These are phyloP conservation scores for Ormyrus pomaceus DNA, from an alignment of 2,888 invertebrate genomes.

Conservation along the genomic window DNA sequence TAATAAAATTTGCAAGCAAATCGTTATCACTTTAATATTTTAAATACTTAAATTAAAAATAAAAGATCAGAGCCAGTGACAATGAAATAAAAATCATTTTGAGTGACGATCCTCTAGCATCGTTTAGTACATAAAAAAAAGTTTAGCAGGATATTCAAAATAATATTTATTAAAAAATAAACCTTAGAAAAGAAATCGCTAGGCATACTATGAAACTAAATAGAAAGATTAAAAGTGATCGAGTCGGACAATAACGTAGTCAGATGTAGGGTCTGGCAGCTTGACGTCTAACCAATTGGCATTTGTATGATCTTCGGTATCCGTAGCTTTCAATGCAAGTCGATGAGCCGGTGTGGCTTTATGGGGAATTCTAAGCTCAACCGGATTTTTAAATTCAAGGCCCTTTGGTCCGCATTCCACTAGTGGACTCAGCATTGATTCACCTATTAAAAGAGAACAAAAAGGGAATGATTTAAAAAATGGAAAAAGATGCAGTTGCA, in stretches of 20 bases:
- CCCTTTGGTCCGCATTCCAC: slow-evolving; percentile 98
- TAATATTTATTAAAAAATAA: neutral
- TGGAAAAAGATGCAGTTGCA: neutral
- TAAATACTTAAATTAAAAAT: neutral
- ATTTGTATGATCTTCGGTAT: slow-evolving; percentile 89
- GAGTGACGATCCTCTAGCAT: no score
- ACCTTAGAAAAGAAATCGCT: slow-evolving; percentile 14
- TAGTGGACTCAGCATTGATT: slow-evolving; percentile 94
- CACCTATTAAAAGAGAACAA: slow-evolving; percentile 80
- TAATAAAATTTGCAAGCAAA: neutral
- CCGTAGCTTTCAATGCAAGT: slow-evolving; percentile 87
- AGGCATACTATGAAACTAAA: slow-evolving; percentile 56
- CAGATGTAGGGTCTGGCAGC: slow-evolving; percentile 89
- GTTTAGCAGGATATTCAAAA: no score
- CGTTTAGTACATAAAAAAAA: no score
- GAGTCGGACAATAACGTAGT: slow-evolving; percentile 92
- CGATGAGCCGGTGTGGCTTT: slow-evolving; percentile 87
- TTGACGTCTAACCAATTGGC: slow-evolving; percentile 92
- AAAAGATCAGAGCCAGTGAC: no score
- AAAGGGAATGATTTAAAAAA: neutral
- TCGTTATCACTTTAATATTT: no score
- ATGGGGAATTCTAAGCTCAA: slow-evolving; percentile 93
- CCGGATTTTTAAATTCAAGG: slow-evolving; percentile 90
- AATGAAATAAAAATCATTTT: neutral
- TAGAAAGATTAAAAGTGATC: slow-evolving; percentile 84